Evolutionary conservation across 2,113 vertebrate species (phyloP), one percentile per base, ranked within the genome.

Genomic region (Cyanoderma ruficeps): DNA sequence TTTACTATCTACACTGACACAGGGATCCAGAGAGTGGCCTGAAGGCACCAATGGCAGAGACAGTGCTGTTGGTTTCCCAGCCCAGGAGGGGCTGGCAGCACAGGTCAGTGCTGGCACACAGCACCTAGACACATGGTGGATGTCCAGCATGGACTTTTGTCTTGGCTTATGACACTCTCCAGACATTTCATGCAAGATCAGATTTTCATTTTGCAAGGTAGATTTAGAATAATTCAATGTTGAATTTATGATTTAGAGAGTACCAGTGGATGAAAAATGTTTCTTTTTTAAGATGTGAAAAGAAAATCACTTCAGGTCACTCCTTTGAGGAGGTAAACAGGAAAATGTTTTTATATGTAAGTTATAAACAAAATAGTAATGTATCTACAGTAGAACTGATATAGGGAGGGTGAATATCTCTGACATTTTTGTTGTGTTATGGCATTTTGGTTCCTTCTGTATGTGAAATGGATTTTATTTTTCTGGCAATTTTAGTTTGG

Each of bases 101-200:
- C 31, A 46, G 50, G 23, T 37, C 70, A 87, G 50, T 11, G 47
- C n/a, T 55, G 52, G 57, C 44, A 63, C 46, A 31, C 27, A 8
- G 11, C 22, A 42, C 0, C 1, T 6, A 47, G 30, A 25, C 13
- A 27, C 1, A 2, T 16, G 33, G 6, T 30, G 27, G n/a, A 52
- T 6, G 15, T 39, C 71, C 7, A 5, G 30, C 39, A 24, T 11
- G 27, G 49, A 39, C 19, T 63, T 89, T 39, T 24, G 47, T 28
- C 39, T 42, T 50, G 33, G 47, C 21, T 64, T 80, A 17, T 68
- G 42, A 59, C 22, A 53, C 18, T 50, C 28, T 35, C 23, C 20
- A 15, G 46, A 49, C 39, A 52, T 56, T 72, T 76, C 44, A 44
- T 3, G 19, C 33, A 83, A 78, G 33, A 46, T n/a, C 30, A 76